These are phyloP conservation scores for Huso huso DNA, from an alignment of 2,797 vertebrate genomes.

Conservation along the genomic window DNA sequence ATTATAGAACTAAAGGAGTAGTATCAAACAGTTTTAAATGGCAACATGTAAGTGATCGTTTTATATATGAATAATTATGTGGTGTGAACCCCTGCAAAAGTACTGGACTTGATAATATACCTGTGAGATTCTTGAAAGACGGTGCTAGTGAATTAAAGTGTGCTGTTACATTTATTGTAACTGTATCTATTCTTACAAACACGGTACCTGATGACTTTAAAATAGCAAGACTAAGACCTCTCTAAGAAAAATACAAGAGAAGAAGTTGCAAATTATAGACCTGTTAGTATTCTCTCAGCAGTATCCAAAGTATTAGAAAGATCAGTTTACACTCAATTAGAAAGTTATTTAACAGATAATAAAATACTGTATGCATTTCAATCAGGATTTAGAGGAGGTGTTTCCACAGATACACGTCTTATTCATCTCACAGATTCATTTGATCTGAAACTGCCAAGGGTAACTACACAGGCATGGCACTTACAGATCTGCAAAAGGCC, in stretches of 20 bases:
- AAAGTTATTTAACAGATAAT: neutral
- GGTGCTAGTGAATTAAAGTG: neutral
- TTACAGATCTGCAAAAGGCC: neutral
- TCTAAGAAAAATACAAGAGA: neutral
- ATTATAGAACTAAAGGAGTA: too few species aligned
- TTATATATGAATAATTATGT: too few species aligned
- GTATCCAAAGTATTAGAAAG: neutral
- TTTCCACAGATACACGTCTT: neutral
- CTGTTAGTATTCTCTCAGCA: neutral
- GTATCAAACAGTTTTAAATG: too few species aligned
- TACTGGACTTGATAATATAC: too few species aligned
- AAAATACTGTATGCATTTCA: neutral
- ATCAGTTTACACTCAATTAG: neutral
- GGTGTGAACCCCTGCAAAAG: too few species aligned
- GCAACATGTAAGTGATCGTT: too few species aligned
- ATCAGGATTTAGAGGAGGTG: neutral
- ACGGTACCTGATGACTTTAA: neutral
- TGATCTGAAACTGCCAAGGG: neutral
- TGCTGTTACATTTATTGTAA: neutral
- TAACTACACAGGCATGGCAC: neutral
- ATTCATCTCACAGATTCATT: neutral
- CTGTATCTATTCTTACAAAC: neutral
- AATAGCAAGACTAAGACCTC: neutral
- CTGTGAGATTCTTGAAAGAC: too few species aligned
- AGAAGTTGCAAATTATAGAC: neutral